Percentiles rank a stretch among this genome's conserved stretches.
These are phyloP conservation scores for Aculops lycopersici DNA, from an alignment of 1,140 invertebrate genomes.

Conservation along the genomic window DNA sequence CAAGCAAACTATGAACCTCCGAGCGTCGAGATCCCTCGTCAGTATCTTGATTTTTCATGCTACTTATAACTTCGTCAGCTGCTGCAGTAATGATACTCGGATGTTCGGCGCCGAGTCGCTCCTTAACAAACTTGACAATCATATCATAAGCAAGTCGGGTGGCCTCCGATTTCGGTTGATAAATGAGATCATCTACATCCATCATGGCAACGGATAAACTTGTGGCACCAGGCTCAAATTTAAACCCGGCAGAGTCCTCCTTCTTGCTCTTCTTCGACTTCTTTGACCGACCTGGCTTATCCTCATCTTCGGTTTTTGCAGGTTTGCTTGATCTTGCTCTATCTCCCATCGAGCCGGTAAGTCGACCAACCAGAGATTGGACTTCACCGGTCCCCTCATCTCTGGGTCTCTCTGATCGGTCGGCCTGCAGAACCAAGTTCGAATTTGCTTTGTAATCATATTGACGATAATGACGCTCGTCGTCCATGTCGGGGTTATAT, in stretches of 20 bases:
- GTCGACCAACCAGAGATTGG: background rate
- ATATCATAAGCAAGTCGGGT: conserved; percentile 88
- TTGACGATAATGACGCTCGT: conserved; percentile 80
- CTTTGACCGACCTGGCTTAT: background rate
- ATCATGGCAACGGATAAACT: conserved; percentile 30
- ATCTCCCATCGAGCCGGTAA: background rate
- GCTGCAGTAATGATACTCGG: conserved; percentile 83
- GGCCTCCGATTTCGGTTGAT: conserved; percentile 84
- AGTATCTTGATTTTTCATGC: conserved; percentile 73
- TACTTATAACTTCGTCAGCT: conserved; percentile 79
- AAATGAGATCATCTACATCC: conserved; percentile 67
- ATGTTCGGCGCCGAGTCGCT: conserved; percentile 84
- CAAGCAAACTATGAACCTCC: conserved; percentile 59
- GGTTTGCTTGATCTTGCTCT: background rate
- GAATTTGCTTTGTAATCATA: conserved; percentile 81
- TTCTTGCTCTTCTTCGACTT: background rate
- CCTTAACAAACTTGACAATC: conserved; percentile 76
- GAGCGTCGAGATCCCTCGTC: conserved; percentile 60
- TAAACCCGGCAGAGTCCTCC: background rate
- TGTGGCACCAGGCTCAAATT: background rate
- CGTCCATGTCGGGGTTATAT: conserved; percentile 57
- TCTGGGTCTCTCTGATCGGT: background rate
- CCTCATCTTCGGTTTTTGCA: background rate
- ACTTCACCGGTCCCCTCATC: background rate
- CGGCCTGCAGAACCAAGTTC: background rate